These are phyloP conservation scores for Menidia menidia DNA, from an alignment of 2,797 vertebrate genomes.

Conservation along the genomic window DNA sequence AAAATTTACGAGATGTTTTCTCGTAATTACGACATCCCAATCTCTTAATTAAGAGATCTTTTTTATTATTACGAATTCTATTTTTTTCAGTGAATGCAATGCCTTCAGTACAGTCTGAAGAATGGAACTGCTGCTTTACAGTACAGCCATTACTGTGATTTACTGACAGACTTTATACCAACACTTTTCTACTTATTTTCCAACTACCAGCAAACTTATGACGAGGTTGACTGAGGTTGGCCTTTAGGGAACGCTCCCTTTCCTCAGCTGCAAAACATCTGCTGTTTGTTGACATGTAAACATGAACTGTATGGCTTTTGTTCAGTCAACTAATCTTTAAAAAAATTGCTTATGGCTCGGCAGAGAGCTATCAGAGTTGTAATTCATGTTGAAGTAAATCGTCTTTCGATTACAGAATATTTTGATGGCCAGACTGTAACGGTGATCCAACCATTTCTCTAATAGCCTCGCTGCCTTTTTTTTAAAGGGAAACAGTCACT, in stretches of 20 bases:
- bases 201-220: not conserved
- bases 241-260: not conserved
- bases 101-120: no score
- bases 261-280: no score
- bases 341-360: slow-evolving; percentile 20
- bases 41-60: no score
- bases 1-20: no score
- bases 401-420: not conserved
- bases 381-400: not conserved
- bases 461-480: no score
- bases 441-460: no score
- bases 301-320: not conserved
- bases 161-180: no score
- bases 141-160: no score
- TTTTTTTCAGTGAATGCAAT: no score
- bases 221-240: not conserved
- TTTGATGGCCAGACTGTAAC: not conserved
- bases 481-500: not conserved
- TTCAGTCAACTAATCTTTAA: slow-evolving; percentile 5
- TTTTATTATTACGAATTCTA: no score
- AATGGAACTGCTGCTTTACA: no score
- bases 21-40: no score
- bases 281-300: not conserved
- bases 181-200: not conserved
- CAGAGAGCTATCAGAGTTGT: slow-evolving; percentile 1